Conservation (phyloP, 53 echinoderm and acorn worm genomes). For the Glandiceps talaboti region DNA sequence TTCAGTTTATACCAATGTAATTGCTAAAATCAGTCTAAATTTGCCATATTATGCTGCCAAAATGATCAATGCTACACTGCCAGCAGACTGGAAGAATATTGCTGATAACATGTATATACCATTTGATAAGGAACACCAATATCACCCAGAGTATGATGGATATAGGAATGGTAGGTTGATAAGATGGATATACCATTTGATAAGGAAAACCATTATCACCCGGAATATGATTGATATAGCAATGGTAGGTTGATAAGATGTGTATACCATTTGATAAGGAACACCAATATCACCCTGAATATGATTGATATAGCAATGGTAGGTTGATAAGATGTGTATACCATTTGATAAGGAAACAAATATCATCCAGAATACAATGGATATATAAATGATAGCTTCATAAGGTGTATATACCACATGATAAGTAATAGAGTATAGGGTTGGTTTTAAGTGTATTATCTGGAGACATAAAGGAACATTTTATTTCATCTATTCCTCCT, state of each 20-base stretch:
- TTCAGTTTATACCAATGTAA: slow-evolving; percentile 77
- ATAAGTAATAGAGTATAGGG: no score
- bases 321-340: slow-evolving; percentile 35
- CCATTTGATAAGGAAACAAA: slow-evolving; percentile 26
- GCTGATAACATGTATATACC: slow-evolving; percentile 62
- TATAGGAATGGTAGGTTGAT: slow-evolving; percentile 39
- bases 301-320: slow-evolving; percentile 63
- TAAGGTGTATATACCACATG: no score
- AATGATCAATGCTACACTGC: slow-evolving; percentile 38
- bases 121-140: slow-evolving; percentile 28
- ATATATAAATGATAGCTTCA: slow-evolving; percentile 36
- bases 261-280: slow-evolving; percentile 38
- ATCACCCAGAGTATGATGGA: slow-evolving; percentile 85
- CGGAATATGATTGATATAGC: slow-evolving; percentile 77
- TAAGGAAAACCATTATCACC: slow-evolving; percentile 35
- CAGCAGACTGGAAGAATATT: slow-evolving; percentile 49
- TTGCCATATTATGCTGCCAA: slow-evolving; percentile 65
- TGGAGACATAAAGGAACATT: no score
- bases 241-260: slow-evolving; percentile 39
- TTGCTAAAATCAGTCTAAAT: slow-evolving; percentile 65
- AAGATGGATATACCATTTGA: slow-evolving; percentile 53
- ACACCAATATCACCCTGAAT: slow-evolving; percentile 66
- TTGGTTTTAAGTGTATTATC: no score
- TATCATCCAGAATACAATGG: slow-evolving; percentile 89
- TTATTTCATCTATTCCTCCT: no score